Evolutionary conservation across 2,888 invertebrate genomes (phyloP).

Genomic region (Drosophila suboccidentalis): DNA sequence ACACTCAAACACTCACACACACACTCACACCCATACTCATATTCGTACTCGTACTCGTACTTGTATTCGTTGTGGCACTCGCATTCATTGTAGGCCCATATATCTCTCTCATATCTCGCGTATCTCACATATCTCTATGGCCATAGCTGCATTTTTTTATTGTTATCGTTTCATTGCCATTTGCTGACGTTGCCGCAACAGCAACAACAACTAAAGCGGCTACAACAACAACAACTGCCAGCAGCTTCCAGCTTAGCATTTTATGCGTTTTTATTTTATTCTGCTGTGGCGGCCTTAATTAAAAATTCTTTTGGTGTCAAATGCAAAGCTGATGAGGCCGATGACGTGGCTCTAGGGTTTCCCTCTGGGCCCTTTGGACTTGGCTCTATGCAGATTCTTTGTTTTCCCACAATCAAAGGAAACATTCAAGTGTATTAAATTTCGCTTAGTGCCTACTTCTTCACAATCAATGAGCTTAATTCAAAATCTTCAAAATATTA

Average conservation of each 20-base stretch:
- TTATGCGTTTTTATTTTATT: constrained; percentile 25
- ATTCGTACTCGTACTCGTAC: constrained; percentile 20
- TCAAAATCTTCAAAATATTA: not conserved
- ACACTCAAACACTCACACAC: not conserved
- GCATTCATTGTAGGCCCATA: constrained; percentile 64
- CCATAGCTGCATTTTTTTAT: constrained; percentile 58
- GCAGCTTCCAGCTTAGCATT: constrained; percentile 45
- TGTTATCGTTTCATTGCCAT: constrained; percentile 71
- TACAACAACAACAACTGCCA: constrained; percentile 23
- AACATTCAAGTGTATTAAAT: constrained; percentile 4
- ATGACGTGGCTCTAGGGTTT: constrained; percentile 46
- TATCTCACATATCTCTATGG: constrained; percentile 66
- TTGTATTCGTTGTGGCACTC: constrained; percentile 33
- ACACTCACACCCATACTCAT: constrained; percentile 19
- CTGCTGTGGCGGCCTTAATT: constrained; percentile 63
- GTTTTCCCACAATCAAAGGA: constrained; percentile 21
- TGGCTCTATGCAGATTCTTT: not conserved
- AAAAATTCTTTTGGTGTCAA: constrained; percentile 75
- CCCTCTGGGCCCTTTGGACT: constrained; percentile 3
- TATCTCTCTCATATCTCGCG: constrained; percentile 39
- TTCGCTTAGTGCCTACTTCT: not conserved
- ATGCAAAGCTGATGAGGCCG: constrained; percentile 49
- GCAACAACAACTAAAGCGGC: constrained; percentile 18
- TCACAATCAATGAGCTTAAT: not conserved
- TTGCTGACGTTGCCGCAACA: constrained; percentile 51